Conservation (phyloP, 2,113 vertebrate species). For the Dicentrarchus labrax region DNA sequence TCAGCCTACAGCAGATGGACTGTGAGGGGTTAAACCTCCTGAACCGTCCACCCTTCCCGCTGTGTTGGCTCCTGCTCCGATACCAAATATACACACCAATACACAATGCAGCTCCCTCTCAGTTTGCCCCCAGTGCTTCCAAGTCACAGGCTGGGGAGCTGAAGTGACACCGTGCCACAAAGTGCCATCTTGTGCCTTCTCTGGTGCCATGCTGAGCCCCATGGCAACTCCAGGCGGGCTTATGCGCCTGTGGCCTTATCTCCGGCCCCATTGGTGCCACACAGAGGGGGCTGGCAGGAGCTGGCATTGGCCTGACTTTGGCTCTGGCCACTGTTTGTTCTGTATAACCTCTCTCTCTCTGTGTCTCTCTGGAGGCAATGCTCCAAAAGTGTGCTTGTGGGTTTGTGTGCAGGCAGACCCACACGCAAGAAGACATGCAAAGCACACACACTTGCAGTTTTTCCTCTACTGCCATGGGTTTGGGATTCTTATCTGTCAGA, state of each 20-base stretch:
- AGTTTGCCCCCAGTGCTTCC: constrained; percentile 46
- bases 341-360: constrained; percentile 33
- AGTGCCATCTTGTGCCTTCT: constrained; percentile 62
- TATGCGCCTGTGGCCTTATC: constrained; percentile 64
- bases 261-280: constrained; percentile 44
- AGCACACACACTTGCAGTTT: constrained; percentile 21
- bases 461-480: constrained; percentile 15
- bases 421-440: background rate
- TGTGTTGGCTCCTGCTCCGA: constrained; percentile 55
- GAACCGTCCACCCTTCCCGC: constrained; percentile 60
- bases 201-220: constrained; percentile 49
- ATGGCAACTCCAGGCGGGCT: constrained; percentile 48
- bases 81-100: constrained; percentile 69
- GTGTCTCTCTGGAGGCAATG: constrained; percentile 15
- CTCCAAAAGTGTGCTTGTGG: constrained; percentile 47
- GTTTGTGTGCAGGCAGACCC: constrained; percentile 1
- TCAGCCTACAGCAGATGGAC: constrained; percentile 63
- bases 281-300: constrained; percentile 33
- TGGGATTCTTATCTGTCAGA: constrained; percentile 51
- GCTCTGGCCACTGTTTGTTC: constrained; percentile 51
- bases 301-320: constrained; percentile 40
- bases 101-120: constrained; percentile 48
- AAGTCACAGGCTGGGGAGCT: constrained; percentile 44
- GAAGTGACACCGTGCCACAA: constrained; percentile 51
- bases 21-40: constrained; percentile 69